Evolutionary conservation across 1,140 invertebrate genomes (phyloP).

Genomic region (Holotrichia oblita): DNA sequence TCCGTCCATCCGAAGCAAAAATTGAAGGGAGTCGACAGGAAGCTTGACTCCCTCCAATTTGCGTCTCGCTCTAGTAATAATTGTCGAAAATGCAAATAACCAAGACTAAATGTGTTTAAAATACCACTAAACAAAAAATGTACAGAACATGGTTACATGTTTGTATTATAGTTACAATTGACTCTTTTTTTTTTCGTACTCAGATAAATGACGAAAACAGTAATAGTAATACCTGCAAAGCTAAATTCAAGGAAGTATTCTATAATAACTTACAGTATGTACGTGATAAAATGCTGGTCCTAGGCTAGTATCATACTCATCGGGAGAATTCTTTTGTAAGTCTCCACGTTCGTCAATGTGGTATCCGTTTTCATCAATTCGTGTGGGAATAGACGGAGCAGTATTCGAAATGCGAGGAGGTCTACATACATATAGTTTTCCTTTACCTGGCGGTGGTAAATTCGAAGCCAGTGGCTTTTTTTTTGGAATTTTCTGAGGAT

Average conservation of each 20-base stretch:
- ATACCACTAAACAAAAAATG: no score
- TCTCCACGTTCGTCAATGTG: slow-evolving; percentile 45
- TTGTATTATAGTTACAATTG: no score
- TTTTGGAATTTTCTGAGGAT: slow-evolving; percentile 43
- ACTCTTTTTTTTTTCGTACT: not conserved
- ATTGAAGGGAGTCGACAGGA: no score
- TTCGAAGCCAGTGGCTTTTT: slow-evolving; percentile 36
- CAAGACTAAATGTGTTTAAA: no score
- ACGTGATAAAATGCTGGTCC: slow-evolving; percentile 51
- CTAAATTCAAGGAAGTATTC: not conserved
- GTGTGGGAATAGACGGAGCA: slow-evolving; percentile 53
- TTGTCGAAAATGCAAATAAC: no score
- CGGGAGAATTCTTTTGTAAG: slow-evolving; percentile 48
- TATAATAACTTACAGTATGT: slow-evolving; percentile 39
- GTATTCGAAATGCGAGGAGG: slow-evolving; percentile 43
- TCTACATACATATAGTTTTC: slow-evolving; percentile 52
- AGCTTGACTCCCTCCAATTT: no score
- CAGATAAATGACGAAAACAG: not conserved
- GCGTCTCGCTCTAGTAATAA: no score
- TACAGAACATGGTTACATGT: no score
- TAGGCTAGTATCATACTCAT: slow-evolving; percentile 44
- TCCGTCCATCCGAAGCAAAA: no score
- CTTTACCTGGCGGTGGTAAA: slow-evolving; percentile 31
- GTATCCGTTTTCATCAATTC: slow-evolving; percentile 54
- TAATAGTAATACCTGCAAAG: not conserved